Evolutionary conservation across 92 coral and sea anemone genomes (phyloP), one percentile per base, ranked within the genome.

Genomic region (Porites divaricata): DNA sequence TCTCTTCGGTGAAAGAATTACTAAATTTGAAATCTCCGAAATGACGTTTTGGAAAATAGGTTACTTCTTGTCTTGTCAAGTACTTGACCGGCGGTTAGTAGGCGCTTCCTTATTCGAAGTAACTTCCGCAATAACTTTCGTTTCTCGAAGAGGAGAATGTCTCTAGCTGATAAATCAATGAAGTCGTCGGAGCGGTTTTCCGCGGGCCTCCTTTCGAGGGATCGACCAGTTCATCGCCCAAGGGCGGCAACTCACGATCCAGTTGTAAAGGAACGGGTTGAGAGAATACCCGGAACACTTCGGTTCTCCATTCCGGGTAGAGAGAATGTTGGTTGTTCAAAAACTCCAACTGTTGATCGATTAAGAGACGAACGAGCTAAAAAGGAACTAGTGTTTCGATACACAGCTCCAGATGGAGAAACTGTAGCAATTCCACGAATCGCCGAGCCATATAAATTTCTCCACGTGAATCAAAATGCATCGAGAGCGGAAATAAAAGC

Each of bases 361-460:
- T 53, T 14, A 53, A 53, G 58, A 53, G 15, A 53, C 8, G 13
- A 10, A 11, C 58, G 58, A 53, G 58, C 15, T 53, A 14, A 53
- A 53, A 53, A 53, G 15, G 58, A 53, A 53, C 16, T 53, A 14
- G 58, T 53, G 9, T 53, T 53, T 70, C 74, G 54, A 70, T 88
- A 88, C 81, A 70, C 78, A 5, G 75, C 92, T 23, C 75, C n/a
- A 15, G 92, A 87, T 13, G 92, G 92, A 66, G 90, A 83, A 25
- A 74, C 22, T 6, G 86, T 59, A 51, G 9, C 1, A 20, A 75
- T 89, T 67, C 53, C 78, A 13, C 66, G 66, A 48, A 80, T 72
- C 59, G 22, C 85, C 22, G 67, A 85, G 50, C 92, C 92, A 5
- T 85, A 80, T 85, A 3, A 74, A 19, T 65, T 65, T 23, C 89